These are phyloP conservation scores for Netelia virgata DNA, from an alignment of 2,888 invertebrate genomes.

Conservation along the genomic window DNA sequence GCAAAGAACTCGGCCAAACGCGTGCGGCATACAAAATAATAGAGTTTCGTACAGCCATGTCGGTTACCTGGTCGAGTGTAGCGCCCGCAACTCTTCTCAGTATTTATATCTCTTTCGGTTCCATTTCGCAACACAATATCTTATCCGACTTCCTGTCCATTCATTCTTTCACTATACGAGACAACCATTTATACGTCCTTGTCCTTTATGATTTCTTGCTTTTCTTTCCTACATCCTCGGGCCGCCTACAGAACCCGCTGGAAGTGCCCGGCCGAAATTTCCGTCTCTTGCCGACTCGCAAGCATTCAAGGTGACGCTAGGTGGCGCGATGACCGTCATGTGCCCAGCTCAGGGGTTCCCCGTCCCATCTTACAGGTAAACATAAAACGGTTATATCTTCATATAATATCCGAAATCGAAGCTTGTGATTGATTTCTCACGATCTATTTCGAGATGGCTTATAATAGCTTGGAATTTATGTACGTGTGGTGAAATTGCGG, in stretches of 20 bases:
- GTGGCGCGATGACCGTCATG: slow-evolving; percentile 85
- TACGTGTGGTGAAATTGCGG: slow-evolving; percentile 1
- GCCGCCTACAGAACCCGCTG: slow-evolving; percentile 86
- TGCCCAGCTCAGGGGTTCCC: slow-evolving; percentile 87
- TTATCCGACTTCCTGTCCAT: slow-evolving; percentile 46
- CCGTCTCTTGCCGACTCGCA: slow-evolving; percentile 86
- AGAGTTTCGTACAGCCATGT: slow-evolving; percentile 1
- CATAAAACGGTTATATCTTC: slow-evolving; percentile 14
- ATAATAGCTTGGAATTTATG: neutral
- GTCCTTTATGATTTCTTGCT: neutral
- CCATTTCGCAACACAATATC: slow-evolving; percentile 21
- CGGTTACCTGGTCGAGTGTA: neutral
- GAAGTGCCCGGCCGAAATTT: slow-evolving; percentile 88
- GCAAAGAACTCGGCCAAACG: slow-evolving; percentile 47
- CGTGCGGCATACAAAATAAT: neutral
- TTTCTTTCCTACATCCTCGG: slow-evolving; percentile 23
- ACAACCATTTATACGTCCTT: slow-evolving; percentile 13
- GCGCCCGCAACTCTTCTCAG: neutral
- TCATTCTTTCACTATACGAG: slow-evolving; percentile 13
- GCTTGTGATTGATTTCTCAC: slow-evolving; percentile 42
- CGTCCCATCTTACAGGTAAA: slow-evolving; percentile 86
- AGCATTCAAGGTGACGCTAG: slow-evolving; percentile 82
- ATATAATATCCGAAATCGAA: slow-evolving; percentile 3
- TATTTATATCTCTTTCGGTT: slow-evolving; percentile 5
- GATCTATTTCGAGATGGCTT: slow-evolving; percentile 23